Conservation (phyloP, 2,113 vertebrate species). For the Trinectes maculatus region DNA sequence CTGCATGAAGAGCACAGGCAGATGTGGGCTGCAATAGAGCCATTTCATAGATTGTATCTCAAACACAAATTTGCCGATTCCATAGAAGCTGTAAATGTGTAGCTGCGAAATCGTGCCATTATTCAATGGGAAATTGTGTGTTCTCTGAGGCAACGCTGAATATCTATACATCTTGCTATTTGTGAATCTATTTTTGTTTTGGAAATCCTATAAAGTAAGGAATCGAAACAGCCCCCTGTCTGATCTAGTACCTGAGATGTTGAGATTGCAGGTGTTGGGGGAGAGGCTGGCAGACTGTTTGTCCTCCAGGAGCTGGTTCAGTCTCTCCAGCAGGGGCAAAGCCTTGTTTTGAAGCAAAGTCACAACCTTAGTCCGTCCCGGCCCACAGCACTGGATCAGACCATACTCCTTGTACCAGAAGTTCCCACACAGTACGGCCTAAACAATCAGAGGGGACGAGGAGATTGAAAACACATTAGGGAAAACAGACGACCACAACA, state of each 20-base stretch:
- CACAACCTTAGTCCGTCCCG: conserved; percentile 14
- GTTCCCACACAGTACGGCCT: conserved; percentile 81
- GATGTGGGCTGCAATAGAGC: neutral
- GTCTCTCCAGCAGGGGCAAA: conserved; percentile 82
- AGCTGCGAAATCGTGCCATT: neutral
- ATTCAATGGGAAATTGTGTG: neutral
- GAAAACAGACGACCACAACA: neutral
- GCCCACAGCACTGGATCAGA: conserved; percentile 52
- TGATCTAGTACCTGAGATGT: conserved; percentile 46
- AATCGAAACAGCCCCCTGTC: neutral
- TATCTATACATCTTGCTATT: neutral
- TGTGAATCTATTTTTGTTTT: no score
- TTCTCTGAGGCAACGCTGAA: neutral
- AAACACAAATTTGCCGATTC: neutral
- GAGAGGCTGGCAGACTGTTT: conserved; percentile 52
- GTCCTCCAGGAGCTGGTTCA: conserved; percentile 76
- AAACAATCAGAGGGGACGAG: conserved; percentile 26
- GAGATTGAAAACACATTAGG: neutral
- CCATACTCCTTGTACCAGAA: conserved; percentile 85
- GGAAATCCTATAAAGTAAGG: neutral
- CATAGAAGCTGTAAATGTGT: neutral
- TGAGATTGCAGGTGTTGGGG: conserved; percentile 54
- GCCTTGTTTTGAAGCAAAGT: conserved; percentile 75
- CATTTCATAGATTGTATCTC: neutral
- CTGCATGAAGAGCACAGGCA: neutral